Evolutionary conservation across 2,888 invertebrate genomes (phyloP).

Genomic region (Xylota sylvarum): DNA sequence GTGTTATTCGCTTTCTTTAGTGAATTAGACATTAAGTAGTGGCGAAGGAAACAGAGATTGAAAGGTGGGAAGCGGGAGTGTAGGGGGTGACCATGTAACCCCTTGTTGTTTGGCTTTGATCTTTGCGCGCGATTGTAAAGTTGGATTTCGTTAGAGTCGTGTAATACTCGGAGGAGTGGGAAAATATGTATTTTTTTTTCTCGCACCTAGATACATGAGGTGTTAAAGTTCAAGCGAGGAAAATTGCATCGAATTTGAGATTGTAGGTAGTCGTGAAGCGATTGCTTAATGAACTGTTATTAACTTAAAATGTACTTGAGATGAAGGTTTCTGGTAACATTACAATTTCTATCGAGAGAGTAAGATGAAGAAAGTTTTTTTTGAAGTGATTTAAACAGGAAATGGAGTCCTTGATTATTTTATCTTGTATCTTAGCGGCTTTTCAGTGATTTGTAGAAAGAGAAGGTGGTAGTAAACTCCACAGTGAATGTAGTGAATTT

Average conservation of each 20-base stretch:
- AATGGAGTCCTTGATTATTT: neutral
- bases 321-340: slow-evolving; percentile 9
- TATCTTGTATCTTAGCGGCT: too few relatives aligned
- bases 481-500: too few relatives aligned
- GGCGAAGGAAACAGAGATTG: neutral
- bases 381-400: neutral
- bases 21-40: slow-evolving; percentile 35
- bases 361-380: neutral
- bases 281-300: slow-evolving; percentile 46
- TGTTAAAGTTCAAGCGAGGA: slow-evolving; percentile 61
- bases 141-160: slow-evolving; percentile 45
- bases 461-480: too few relatives aligned
- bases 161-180: slow-evolving; percentile 33
- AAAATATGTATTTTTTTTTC: slow-evolving; percentile 5
- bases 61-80: neutral
- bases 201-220: slow-evolving; percentile 42
- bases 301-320: slow-evolving; percentile 34
- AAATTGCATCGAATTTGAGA: slow-evolving; percentile 34
- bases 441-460: too few relatives aligned
- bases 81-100: neutral
- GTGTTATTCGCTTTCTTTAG: slow-evolving; percentile 52
- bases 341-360: neutral
- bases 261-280: slow-evolving; percentile 29
- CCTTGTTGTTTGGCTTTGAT: slow-evolving; percentile 52
- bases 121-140: slow-evolving; percentile 51